Base-by-base conservation (phyloP, 2,888 invertebrate genomes). In the Eurytoma adleriae region DNA sequence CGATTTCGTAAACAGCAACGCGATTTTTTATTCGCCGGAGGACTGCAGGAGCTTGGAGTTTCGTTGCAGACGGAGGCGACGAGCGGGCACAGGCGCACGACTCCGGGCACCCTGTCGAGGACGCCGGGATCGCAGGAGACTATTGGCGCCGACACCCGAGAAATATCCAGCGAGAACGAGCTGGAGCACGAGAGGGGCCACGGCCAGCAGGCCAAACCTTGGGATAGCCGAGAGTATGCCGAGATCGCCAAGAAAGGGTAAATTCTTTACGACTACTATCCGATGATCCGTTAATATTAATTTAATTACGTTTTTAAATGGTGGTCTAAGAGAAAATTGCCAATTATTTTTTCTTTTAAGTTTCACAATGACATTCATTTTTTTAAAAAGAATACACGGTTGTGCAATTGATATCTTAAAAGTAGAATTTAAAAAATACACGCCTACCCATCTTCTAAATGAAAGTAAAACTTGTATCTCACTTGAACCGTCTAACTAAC, bases 41-140 rank as follows among this genome's bases (percentile, higher is more conserved):
- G 7, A 48, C 14, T 27, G n/a, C 64, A 10, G n/a, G 20, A 50
- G 14, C 20, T 12, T 18, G 12, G 57, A 14, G n/a, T 48, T 16
- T 54, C 27, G 13, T 74, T 79, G 30, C 83, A 90, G 90, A 89
- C 88, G 81, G 90, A 89, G 79, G 87, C 85, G 83, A 90, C 86
- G 84, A 89, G 88, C 82, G 84, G 81, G 3, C 88, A 86, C 78
- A 82, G 86, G 64, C 85, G 84, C n/a, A 86, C 86, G 20, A 87
- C 86, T 4, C 88, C 87, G n/a, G 84, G 85, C 16, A 89, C 86
- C 83, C 83, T 85, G 54, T 88, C 88, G 48, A 86, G 89, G 72
- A 88, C 89, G 3, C 82, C 82, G 0, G 80, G 82, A 56, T 82
- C 80, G 18, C 80, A 80, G 56, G 78, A 82, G 14, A 78, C 80